Evolutionary conservation across 2,797 vertebrate species (phyloP).

Genomic region (Naso thynnoides): DNA sequence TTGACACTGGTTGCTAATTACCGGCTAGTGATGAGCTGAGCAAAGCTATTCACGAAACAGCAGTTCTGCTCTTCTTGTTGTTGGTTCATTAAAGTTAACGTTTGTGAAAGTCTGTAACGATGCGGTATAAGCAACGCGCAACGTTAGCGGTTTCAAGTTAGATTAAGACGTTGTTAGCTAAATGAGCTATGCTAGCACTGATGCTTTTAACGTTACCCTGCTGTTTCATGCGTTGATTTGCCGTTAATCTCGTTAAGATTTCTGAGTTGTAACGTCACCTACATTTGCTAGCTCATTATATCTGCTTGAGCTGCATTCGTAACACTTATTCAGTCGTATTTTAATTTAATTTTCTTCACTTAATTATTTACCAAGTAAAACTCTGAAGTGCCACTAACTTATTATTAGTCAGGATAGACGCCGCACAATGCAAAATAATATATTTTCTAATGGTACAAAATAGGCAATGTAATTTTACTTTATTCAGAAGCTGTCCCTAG

Average conservation of each 20-base stretch:
- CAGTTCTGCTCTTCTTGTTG: fast-evolving
- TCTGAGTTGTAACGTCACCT: neutral
- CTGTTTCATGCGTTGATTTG: neutral
- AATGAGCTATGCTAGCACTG: neutral
- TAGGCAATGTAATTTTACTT: fast-evolving
- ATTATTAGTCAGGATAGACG: neutral
- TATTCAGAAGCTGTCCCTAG: neutral
- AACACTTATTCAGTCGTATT: fast-evolving
- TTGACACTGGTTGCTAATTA: conserved; percentile 8
- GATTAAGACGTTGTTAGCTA: no score
- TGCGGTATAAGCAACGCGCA: neutral
- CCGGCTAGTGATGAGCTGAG: conserved; percentile 3
- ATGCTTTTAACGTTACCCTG: neutral
- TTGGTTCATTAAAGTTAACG: no score
- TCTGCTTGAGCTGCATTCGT: neutral
- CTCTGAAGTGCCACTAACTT: no score
- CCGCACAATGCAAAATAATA: neutral
- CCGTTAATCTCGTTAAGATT: neutral
- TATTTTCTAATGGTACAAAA: neutral
- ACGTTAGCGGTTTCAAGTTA: neutral
- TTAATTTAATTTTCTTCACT: no score
- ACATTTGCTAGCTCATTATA: neutral
- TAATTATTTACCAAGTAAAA: no score
- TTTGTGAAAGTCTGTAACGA: neutral
- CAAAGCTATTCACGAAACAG: neutral